Base-by-base conservation (phyloP, 2,888 invertebrate species). In the Candidula unifasciata region DNA sequence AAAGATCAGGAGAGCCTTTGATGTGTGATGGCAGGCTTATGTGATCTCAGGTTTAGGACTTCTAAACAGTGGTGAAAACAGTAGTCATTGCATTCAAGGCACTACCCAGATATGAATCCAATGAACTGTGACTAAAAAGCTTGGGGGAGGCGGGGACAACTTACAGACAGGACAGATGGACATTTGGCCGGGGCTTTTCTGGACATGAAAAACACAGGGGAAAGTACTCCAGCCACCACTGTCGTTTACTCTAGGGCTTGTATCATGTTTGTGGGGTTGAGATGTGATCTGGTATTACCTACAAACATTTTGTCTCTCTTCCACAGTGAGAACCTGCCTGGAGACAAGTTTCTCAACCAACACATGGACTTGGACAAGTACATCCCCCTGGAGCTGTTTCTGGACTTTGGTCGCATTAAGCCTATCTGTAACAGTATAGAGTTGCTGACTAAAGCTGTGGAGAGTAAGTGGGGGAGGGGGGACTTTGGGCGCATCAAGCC, bases 291-390 rank as follows among this genome's bases (percentile, higher is more conserved):
- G 6, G 8, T 44, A 10, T 6, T 44, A 44, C 2, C 8, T 44
- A n/a, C n/a, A n/a, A n/a, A n/a, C n/a, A 57, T 64, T 64, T 6
- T 8, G 8, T 37, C 24, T 27, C 54, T 54, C 16, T 5, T 69
- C 30, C 64, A 27, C 71, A 85, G 85, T 35, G 85, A 85, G 44
- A 85, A 85, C 60, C 60, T 85, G 57, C 85, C 85, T 1, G 77
- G 71, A 81, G 85, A 85, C 69, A 85, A 85, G 60, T 85, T 69
- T 30, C 66, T 85, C 37, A 85, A 85, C 30, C 27, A 37, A 6
- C 35, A 85, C 27, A 85, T 85, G 85, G 85, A 85, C 37, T 8
- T 24, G 24, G 80, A 85, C 27, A 85, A 85, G 78, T 85, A n/a
- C 33, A 76, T 85, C 24, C 81, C 85, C 0, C 54, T 85, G n/a